Evolutionary conservation across 1,140 invertebrate species (phyloP), one percentile per base, ranked within the genome.

Genomic region (Meteorus sp.): DNA sequence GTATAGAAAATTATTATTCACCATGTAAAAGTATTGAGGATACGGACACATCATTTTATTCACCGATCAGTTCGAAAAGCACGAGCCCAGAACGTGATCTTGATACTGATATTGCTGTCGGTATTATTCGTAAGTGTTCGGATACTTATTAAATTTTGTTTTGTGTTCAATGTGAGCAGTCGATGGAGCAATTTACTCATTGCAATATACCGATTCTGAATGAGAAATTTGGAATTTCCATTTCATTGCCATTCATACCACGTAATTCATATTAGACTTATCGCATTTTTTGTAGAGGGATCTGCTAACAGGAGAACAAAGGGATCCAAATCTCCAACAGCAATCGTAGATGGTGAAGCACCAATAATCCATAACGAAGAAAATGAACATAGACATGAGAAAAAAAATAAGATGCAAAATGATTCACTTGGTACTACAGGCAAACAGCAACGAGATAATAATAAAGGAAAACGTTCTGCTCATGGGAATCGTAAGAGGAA

Each of bases 31-130:
- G 58, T 62, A 56, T 54, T 17, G 63, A 64, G 25, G 73, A 77
- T 51, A 60, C 48, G 27, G 74, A 77, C 13, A 33, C 59, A 22
- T 60, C 56, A 29, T 78, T 68, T 68, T 74, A 75, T 62, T 73
- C 74, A 23, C 68, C 74, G 17, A 68, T 73, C 60, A 73, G 72
- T 66, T 77, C 71, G 53, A 69, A 70, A 27, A 77, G 68, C 51
- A 55, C 67, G 43, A 70, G 69, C 6, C 67, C 74, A 59, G 71
- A 72, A 25, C 56, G 62, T 48, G 69, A 56, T 52, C n/a, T n/a
- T n/a, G n/a, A n/a, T n/a, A n/a, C n/a, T n/a, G 19, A 61, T 41
- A 45, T 60, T 13, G 51, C 62, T 13, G 54, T 55, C 45, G 63
- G 11, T 6, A 17, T 29, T 33, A 73, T 67, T 8, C 55, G 56